phyloP scores from a whole-genome alignment of 2,888 invertebrate species.

The Byasa hedistus region DNA sequence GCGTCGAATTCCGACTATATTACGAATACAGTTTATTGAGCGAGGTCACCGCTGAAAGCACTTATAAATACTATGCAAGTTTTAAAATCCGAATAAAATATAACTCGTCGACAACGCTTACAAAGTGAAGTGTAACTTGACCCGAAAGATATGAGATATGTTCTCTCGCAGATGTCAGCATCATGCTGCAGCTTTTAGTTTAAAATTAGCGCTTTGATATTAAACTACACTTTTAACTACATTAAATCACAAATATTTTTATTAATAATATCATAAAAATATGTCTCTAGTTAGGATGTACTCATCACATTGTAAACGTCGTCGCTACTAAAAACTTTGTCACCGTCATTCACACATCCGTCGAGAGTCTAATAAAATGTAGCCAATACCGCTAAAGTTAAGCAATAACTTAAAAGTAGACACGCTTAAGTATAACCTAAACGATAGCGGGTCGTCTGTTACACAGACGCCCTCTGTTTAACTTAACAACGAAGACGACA shows the following conservation, averaged over 20 bases:
- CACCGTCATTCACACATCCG: too few relatives aligned
- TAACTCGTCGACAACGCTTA: constrained; percentile 1
- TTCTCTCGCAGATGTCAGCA: constrained; percentile 7
- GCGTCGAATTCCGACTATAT: too few relatives aligned
- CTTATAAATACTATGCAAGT: too few relatives aligned
- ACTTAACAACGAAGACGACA: constrained; percentile 14
- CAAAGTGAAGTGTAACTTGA: constrained; percentile 18
- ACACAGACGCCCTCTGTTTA: constrained; percentile 17
- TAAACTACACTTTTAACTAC: too few relatives aligned
- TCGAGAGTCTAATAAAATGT: too few relatives aligned
- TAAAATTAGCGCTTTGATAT: constrained; percentile 10
- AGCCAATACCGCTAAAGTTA: neutral
- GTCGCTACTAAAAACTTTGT: too few relatives aligned
- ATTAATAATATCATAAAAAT: too few relatives aligned
- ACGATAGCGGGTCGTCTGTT: neutral
- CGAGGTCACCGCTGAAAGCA: too few relatives aligned
- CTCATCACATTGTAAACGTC: too few relatives aligned
- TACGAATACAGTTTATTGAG: too few relatives aligned
- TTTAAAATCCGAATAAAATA: neutral
- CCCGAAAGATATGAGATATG: constrained; percentile 14
- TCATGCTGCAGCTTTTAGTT: constrained; percentile 1
- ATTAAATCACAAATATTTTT: too few relatives aligned
- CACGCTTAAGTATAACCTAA: constrained; percentile 5
- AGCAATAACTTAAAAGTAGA: constrained; percentile 4
- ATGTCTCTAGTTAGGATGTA: too few relatives aligned